A percentile compares a stretch with the other conserved stretches of the same genome.
phyloP scores from a whole-genome alignment of 2,888 invertebrate genomes.

The Diadromus collaris region DNA sequence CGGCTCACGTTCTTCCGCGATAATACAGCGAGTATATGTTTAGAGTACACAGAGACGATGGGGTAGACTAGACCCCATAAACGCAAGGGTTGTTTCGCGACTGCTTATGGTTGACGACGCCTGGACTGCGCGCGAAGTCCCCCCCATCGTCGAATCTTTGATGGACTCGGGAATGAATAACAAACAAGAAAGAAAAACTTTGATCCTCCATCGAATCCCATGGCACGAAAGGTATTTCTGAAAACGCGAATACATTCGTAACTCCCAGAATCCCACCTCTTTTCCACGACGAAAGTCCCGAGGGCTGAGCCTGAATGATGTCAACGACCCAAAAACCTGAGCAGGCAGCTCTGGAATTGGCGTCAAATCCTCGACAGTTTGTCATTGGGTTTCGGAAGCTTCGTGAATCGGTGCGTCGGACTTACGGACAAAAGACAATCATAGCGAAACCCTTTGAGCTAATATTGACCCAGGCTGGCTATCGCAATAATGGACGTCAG shows the following conservation, averaged over 20 bases:
- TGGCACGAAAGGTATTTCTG: neutral
- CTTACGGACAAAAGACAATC: conserved; percentile 74
- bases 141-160: conserved; percentile 11
- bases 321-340: neutral
- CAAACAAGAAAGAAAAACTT: neutral
- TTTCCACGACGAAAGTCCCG: neutral
- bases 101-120: conserved; percentile 24
- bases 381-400: conserved; percentile 20
- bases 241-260: conserved; percentile 4
- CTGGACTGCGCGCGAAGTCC: neutral
- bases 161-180: conserved; percentile 10
- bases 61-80: conserved; percentile 49
- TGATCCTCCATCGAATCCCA: neutral
- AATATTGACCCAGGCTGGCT: conserved; percentile 76
- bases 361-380: conserved; percentile 8
- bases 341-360: conserved; percentile 6
- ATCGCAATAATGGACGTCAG: conserved; percentile 76
- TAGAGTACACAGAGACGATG: conserved; percentile 22
- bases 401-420: conserved; percentile 40
- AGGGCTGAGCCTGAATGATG: neutral
- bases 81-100: conserved; percentile 47
- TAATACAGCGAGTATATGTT: conserved; percentile 59
- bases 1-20: conserved; percentile 57
- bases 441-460: conserved; percentile 76
- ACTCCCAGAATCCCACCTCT: neutral